Conservation (phyloP, 2,888 invertebrate species). For the Fragum sueziense region DNA sequence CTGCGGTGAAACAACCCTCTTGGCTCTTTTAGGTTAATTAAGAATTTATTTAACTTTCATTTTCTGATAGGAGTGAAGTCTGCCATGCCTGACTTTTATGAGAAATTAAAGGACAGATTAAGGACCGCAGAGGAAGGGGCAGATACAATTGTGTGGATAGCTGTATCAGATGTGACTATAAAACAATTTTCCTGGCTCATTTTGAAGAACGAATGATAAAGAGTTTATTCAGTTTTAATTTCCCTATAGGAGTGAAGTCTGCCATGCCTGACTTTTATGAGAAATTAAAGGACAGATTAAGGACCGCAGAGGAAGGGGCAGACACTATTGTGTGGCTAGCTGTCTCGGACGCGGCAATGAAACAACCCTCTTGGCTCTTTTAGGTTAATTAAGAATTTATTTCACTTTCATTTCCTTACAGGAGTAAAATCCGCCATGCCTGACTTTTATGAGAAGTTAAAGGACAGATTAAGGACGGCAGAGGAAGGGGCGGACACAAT, state of each 20-base stretch:
- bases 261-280: conserved; percentile 82
- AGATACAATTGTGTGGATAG: conserved; percentile 83
- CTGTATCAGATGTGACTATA: conserved; percentile 75
- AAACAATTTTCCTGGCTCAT: conserved; percentile 5
- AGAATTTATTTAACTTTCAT: too few relatives aligned
- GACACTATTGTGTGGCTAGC: conserved; percentile 84
- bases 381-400: too few relatives aligned
- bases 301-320: conserved; percentile 83
- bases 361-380: conserved; percentile 5
- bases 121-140: conserved; percentile 83
- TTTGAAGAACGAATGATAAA: too few relatives aligned
- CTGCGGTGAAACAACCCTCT: conserved; percentile 35
- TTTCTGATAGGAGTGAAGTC: conserved; percentile 76
- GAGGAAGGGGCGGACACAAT: too few relatives aligned
- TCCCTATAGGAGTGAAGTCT: conserved; percentile 69
- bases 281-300: conserved; percentile 82
- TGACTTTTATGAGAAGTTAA: too few relatives aligned
- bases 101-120: conserved; percentile 82
- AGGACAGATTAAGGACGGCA: too few relatives aligned
- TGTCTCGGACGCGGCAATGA: conserved; percentile 71
- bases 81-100: conserved; percentile 82
- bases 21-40: conserved; percentile 2
- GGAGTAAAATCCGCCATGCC: too few relatives aligned
- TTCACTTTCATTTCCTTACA: too few relatives aligned
- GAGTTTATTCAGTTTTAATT: too few relatives aligned